Base-by-base conservation (phyloP, 2,888 invertebrate species). In the Dichetophora obliterata region DNA sequence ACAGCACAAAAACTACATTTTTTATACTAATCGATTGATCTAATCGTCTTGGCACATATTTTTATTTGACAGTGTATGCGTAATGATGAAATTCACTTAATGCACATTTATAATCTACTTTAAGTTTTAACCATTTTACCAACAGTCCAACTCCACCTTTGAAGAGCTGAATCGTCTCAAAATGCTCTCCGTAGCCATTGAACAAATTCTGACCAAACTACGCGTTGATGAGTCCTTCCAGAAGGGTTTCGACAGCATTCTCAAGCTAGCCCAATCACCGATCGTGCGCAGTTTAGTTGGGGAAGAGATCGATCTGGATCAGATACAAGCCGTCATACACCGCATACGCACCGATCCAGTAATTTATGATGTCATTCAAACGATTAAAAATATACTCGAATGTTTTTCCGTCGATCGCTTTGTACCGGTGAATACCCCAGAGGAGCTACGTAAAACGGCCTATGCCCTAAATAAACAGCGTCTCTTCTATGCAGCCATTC, bases 401-500 rank as follows among this genome's bases (percentile, higher is more conserved):
- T 94, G 94, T 84, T 89, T 94, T 79, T 91, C 92, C 68, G 87
- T 92, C 79, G 89, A 94, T 89, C 91, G 94, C 16, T 91, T 93
- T 84, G 85, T 89, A 66, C 87, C 91, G 0, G 90, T 91, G 34
- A 83, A 88, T 0, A 90, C 90, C 5, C 93, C 93, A 80, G 86
- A 88, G 1, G 90, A 91, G 22, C 87, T 95, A 27, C 91, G 92
- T 65, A 88, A 89, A 52, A 88, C 90, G 1, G 94, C 94, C 0
- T 91, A 91, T 2, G 84, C 88, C 6, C 89, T 94, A 14, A 91
- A 92, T 75, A 85, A 90, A 19, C 88, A 91, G 76, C 92, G 93
- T 81, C 92, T 94, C 68, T 93, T 95, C 81, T 92, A 94, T 84
- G 95, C 94, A 8, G 95, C 86, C 0, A 66, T 89, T 2, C 88